These are phyloP conservation scores for Nomada lathburiana DNA, from an alignment of 2,888 invertebrate species.

Conservation along the genomic window DNA sequence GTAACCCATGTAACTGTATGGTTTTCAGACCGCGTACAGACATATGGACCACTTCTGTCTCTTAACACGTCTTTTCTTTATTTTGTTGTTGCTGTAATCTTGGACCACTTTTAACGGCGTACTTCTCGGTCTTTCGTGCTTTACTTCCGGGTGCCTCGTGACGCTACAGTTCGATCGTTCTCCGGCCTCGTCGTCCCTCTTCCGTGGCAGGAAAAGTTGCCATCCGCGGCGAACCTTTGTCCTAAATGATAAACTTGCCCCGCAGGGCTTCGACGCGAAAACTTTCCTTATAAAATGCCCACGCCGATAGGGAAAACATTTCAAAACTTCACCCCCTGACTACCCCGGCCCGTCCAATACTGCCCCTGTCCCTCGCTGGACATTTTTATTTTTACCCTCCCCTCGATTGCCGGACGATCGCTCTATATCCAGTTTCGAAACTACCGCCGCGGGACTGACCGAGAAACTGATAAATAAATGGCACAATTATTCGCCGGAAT, in stretches of 20 bases:
- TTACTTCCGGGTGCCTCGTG: not conserved
- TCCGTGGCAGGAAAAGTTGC: conserved; percentile 35
- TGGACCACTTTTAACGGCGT: not conserved
- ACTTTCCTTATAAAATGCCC: conserved; percentile 76
- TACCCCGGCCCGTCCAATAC: conserved; percentile 37
- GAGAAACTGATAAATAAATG: conserved; percentile 35
- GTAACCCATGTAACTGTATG: conserved; percentile 60
- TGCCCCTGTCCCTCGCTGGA: not conserved
- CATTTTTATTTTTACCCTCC: conserved; percentile 52
- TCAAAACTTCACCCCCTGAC: conserved; percentile 63
- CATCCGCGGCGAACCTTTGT: conserved; percentile 73
- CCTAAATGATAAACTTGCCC: conserved; percentile 80
- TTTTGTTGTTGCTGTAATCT: not conserved
- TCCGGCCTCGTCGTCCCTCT: not conserved
- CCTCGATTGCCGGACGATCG: conserved; percentile 31
- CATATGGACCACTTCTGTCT: conserved; percentile 31
- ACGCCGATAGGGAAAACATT: conserved; percentile 77
- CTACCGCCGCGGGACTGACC: conserved; percentile 20
- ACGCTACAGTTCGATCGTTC: not conserved
- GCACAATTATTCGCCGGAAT: not conserved
- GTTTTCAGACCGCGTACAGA: conserved; percentile 47
- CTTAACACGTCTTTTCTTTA: not conserved
- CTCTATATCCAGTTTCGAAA: conserved; percentile 13
- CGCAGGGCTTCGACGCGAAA: conserved; percentile 70
- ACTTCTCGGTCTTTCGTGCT: not conserved